Evolutionary conservation across 2,113 vertebrate species (phyloP), one percentile per base, ranked within the genome.

Genomic region (Syngnathoides biaculeatus): DNA sequence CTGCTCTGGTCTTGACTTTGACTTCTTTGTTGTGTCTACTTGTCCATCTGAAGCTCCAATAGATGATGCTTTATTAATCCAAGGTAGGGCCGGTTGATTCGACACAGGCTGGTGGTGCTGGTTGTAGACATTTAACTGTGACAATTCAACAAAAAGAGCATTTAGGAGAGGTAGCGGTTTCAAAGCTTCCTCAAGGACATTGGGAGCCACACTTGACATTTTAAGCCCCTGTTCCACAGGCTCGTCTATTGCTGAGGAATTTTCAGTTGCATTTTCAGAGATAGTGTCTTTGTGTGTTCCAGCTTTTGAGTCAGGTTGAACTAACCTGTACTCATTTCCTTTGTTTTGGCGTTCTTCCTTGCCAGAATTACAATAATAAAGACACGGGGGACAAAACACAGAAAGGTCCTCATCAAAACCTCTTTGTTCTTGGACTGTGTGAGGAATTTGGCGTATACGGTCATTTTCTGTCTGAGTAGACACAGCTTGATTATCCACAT

Each of bases 61-160:
- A 0, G 74, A 84, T 8, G 73, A 52, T 1, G 81, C 60, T 68
- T 81, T 86, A 75, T 88, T 92, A 40, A 93, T 77, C 90, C 90
- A 89, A 11, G 92, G 87, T 15, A 88, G 79, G 40, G 82, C 73
- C 19, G 91, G 70, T 50, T 91, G 86, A 61, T 84, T 4, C 38
- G 83, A 71, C 26, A 76, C 0, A 1, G 89, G 79, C 65, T 81
- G 80, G 65, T 84, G 84, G 15, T 79, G 69, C 56, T 72, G 67
- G 6, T 48, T 81, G 2, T 87, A 86, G 22, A 70, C 74, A 47
- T 84, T 87, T 22, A 98, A 81, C 84, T 94, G 77, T 0, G 93
- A 94, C 62, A 98, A 81, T 73, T 98, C 96, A 0, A 92, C 77
- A 27, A 96, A 77, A 76, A 98, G 87, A 40, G 95, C 92, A 13